Conservation (phyloP, 2,797 vertebrate species). For the Spea hammondii region DNA sequence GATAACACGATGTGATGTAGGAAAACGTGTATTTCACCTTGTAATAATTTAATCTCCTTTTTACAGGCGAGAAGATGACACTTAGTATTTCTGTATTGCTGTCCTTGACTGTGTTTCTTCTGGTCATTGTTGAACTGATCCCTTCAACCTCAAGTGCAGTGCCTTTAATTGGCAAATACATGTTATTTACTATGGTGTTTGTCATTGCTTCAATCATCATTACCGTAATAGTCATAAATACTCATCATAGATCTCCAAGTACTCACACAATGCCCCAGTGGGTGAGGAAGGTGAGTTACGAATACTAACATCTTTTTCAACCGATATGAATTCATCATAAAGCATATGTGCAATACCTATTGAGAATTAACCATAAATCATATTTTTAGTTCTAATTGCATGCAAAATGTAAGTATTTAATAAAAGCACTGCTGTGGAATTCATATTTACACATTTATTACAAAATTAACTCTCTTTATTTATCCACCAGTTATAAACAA, state of each 20-base stretch:
- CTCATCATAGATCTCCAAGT: constrained; percentile 92
- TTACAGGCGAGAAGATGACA: constrained; percentile 94
- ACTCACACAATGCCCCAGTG: constrained; percentile 90
- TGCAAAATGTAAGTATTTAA: no score
- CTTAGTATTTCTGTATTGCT: constrained; percentile 93
- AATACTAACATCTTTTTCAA: no score
- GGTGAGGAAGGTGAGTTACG: constrained; percentile 85
- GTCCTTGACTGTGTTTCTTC: constrained; percentile 91
- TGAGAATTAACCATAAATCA: no score
- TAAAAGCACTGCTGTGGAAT: no score
- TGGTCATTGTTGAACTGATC: constrained; percentile 96
- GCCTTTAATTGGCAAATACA: constrained; percentile 95
- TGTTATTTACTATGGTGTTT: constrained; percentile 97
- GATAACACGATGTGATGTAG: no score
- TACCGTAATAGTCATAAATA: constrained; percentile 96
- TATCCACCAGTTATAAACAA: no score
- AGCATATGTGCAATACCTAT: no score
- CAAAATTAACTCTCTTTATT: no score
- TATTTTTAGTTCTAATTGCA: no score
- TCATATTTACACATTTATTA: no score
- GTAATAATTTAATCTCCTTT: neutral
- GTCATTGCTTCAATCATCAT: constrained; percentile 96
- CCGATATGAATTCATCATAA: no score
- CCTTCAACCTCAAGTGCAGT: constrained; percentile 95
- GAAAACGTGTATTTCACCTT: no score